phyloP scores from a whole-genome alignment of 2,888 invertebrate species.

The Tuberolachnus salignus region DNA sequence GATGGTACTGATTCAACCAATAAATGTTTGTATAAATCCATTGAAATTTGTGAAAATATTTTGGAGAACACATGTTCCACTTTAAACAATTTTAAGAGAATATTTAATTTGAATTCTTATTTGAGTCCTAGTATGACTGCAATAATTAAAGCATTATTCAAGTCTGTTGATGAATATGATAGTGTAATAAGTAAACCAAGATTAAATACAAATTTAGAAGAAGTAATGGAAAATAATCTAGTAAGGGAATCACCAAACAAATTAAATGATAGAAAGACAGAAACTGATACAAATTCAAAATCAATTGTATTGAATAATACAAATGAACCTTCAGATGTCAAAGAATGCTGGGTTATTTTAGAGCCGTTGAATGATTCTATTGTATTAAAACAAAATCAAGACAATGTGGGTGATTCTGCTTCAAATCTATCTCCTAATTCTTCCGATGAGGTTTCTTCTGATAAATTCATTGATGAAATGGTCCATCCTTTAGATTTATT shows the following conservation, averaged over 20 bases:
- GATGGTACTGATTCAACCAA: not conserved
- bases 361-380: not conserved
- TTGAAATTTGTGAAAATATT: constrained; percentile 24
- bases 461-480: not conserved
- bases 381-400: not conserved
- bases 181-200: not conserved
- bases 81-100: constrained; percentile 19
- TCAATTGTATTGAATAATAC: not conserved
- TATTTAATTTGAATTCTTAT: constrained; percentile 16
- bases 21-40: not conserved
- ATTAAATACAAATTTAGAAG: not conserved
- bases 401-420: too few species aligned
- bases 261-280: not conserved
- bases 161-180: constrained; percentile 11
- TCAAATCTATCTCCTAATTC: not conserved
- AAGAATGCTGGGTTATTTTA: not conserved
- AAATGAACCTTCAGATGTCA: not conserved
- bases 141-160: constrained; percentile 27
- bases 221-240: not conserved
- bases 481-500: constrained; percentile 20
- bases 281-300: not conserved
- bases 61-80: constrained; percentile 38
- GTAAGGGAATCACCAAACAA: not conserved
- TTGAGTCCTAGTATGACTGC: constrained; percentile 18
- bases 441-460: not conserved